Evolutionary conservation across 2,888 invertebrate genomes (phyloP).

Genomic region (Eurytoma adleriae): DNA sequence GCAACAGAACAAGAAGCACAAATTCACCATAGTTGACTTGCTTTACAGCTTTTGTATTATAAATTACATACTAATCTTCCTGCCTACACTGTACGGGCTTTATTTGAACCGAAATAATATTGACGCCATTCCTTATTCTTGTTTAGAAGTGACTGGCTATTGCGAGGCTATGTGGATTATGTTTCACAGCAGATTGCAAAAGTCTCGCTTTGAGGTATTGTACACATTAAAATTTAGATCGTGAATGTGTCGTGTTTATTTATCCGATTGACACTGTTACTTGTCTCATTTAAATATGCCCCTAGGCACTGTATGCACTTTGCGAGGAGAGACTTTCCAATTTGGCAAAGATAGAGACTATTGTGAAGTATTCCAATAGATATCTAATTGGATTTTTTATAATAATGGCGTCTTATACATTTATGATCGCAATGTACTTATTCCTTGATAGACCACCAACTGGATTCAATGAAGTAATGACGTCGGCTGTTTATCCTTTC

Average conservation of each 20-base stretch:
- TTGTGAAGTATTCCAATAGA: background rate
- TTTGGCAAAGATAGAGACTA: background rate
- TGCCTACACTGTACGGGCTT: background rate
- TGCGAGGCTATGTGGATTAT: background rate
- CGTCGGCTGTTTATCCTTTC: slow-evolving; percentile 12
- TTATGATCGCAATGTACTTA: background rate
- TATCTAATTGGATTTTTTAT: background rate
- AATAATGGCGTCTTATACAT: background rate
- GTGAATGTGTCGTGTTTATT: no score
- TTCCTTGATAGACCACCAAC: background rate
- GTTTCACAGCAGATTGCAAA: background rate
- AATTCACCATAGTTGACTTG: background rate
- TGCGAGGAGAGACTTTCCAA: background rate
- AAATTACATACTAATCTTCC: background rate
- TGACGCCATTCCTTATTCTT: background rate
- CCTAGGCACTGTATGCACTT: background rate
- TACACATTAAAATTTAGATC: background rate
- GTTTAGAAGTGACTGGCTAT: background rate
- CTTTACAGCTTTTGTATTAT: background rate
- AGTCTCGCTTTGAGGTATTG: background rate
- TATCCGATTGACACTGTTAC: background rate
- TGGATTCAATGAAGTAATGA: background rate
- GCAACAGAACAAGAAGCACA: background rate
- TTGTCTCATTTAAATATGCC: background rate
- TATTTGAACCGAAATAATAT: background rate